Percentiles rank a stretch among this genome's conserved stretches.
Evolutionary conservation across 2,888 invertebrate genomes (phyloP).

Genomic region (Thumatha senex): DNA sequence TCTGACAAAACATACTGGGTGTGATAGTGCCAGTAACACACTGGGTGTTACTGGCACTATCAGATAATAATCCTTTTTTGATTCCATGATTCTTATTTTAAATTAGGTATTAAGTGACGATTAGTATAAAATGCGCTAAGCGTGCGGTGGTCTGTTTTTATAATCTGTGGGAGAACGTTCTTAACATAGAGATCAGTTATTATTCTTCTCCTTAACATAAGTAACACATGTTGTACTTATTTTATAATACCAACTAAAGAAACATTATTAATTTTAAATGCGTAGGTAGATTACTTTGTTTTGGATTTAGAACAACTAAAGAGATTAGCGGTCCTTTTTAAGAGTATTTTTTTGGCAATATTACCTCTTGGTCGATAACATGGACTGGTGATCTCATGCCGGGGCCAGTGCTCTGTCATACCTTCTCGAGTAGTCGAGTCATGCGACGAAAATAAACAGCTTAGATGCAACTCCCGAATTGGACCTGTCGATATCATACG

Average conservation of each 20-base stretch:
- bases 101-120: background rate
- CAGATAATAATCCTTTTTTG: too few species aligned
- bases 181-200: conserved; percentile 39
- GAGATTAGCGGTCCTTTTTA: conserved; percentile 15
- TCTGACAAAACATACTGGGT: too few species aligned
- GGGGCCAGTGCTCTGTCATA: conserved; percentile 59
- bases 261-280: too few species aligned
- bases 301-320: conserved; percentile 18
- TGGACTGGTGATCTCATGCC: conserved; percentile 70
- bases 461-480: conserved; percentile 60
- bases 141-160: conserved; percentile 47
- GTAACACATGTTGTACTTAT: conserved; percentile 10
- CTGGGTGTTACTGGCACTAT: too few species aligned
- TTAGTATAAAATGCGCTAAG: conserved; percentile 24
- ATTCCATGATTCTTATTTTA: too few species aligned
- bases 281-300: background rate
- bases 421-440: conserved; percentile 62
- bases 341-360: conserved; percentile 20
- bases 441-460: conserved; percentile 69
- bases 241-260: background rate
- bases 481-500: conserved; percentile 47
- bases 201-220: conserved; percentile 35
- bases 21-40: too few species aligned
- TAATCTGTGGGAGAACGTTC: conserved; percentile 48
- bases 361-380: conserved; percentile 42